Evolutionary conservation across 2,797 vertebrate genomes (phyloP), one percentile per base, ranked within the genome.

Genomic region (Parambassis ranga): DNA sequence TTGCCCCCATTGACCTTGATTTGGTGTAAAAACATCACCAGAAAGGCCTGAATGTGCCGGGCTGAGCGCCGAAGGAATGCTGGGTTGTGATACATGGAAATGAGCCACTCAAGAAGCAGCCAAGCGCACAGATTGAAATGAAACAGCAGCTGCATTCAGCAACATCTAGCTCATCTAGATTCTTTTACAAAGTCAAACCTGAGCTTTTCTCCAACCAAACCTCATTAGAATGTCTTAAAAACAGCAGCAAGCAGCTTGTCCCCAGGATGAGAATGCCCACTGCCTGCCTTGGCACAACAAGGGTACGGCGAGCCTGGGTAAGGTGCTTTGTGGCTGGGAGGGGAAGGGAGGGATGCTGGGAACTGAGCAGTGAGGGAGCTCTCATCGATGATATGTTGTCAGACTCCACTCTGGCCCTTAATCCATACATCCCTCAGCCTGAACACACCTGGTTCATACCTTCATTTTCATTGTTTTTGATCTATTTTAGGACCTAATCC

Each of bases 261-360:
- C 42, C 64, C 59, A 46, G 56, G 69, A 62, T 65, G 71, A 47
- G 63, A 32, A 49, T 22, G 43, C 43, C 41, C n/a, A n/a, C n/a
- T n/a, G 42, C 44, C 62, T 32, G 65, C 50, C 52, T 72, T 78
- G 84, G 79, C 81, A 86, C 66, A 65, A 90, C 85, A 90, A 92
- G 90, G 87, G 75, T 86, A 84, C 4, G n/a, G 27, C 7, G 20
- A 63, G 49, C 61, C 42, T 41, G 56, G 60, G 81, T 77, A 88
- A 91, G 90, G 91, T 81, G 84, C 79, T 87, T 87, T 85, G 75
- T 88, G 75, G 84, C 87, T 89, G 77, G 72, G 77, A 87, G 85
- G 84, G 81, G 68, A 66, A 78, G 62, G 46, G 35, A 59, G 51
- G 68, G 61, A 52, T 81, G 66, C 73, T 86, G 79, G 86, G 79